Conservation (phyloP, 2,113 vertebrate genomes). For the Epinephelus cyanopodus region DNA sequence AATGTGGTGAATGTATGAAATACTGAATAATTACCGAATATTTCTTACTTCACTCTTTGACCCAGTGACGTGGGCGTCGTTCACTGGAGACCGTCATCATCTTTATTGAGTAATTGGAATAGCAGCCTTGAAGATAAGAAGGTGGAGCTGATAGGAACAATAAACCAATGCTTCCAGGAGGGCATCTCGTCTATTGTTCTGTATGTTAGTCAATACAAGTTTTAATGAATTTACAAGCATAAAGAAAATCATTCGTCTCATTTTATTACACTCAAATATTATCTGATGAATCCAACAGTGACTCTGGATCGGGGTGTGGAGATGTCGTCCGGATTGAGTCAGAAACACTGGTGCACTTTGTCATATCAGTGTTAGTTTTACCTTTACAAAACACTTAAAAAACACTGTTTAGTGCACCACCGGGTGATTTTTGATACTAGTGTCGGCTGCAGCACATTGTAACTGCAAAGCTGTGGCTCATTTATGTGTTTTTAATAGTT, state of each 20-base stretch:
- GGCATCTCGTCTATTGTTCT: not conserved
- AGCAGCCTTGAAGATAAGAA: slow-evolving; percentile 21
- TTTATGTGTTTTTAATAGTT: no score
- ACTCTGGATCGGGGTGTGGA: no score
- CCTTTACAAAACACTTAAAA: not conserved
- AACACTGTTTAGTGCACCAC: not conserved
- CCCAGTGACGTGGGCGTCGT: not conserved
- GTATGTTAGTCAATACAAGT: not conserved
- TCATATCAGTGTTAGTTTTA: not conserved
- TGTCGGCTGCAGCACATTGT: not conserved
- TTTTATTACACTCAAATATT: no score
- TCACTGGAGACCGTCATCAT: not conserved
- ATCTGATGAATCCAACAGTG: no score
- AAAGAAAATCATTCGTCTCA: not conserved
- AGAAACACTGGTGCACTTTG: not conserved
- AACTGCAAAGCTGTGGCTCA: not conserved
- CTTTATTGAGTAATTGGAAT: not conserved
- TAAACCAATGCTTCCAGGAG: not conserved
- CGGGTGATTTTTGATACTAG: not conserved
- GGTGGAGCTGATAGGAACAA: not conserved
- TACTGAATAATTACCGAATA: not conserved
- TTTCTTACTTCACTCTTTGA: not conserved
- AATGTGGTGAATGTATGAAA: not conserved
- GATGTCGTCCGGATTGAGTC: not conserved
- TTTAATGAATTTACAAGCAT: not conserved